A percentile compares a stretch with the other conserved stretches of the same genome.
These are phyloP conservation scores for Doris montereyensis DNA, from an alignment of 2,888 invertebrate species.

Conservation along the genomic window DNA sequence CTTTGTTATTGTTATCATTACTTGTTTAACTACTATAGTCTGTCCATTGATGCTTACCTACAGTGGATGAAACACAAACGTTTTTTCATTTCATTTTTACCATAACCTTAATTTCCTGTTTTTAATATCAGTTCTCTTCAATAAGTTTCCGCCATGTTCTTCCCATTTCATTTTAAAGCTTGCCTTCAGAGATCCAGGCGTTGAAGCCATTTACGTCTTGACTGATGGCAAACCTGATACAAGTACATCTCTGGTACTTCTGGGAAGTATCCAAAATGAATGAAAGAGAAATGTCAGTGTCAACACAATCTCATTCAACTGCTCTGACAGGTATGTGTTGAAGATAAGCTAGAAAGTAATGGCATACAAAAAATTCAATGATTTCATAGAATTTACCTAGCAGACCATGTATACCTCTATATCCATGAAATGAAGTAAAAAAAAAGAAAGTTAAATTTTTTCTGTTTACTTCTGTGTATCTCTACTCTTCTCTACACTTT, in stretches of 20 bases:
- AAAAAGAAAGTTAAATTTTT: too few relatives aligned
- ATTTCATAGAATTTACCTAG: too few relatives aligned
- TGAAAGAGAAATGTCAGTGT: slow-evolving; percentile 61
- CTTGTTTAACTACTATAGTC: too few relatives aligned
- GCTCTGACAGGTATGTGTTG: slow-evolving; percentile 66
- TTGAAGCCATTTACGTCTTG: slow-evolving; percentile 71
- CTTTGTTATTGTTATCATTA: too few relatives aligned
- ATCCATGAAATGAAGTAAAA: too few relatives aligned
- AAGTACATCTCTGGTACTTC: slow-evolving; percentile 70
- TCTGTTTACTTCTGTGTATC: background rate
- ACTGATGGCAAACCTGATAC: slow-evolving; percentile 74
- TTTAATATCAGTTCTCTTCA: background rate
- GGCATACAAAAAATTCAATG: too few relatives aligned
- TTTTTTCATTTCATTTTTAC: too few relatives aligned
- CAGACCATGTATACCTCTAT: too few relatives aligned
- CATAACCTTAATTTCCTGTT: too few relatives aligned
- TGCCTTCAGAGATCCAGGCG: slow-evolving; percentile 69
- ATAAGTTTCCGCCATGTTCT: background rate
- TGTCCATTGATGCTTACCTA: too few relatives aligned
- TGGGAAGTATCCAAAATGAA: slow-evolving; percentile 69
- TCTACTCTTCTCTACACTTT: background rate
- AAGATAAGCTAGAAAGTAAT: too few relatives aligned
- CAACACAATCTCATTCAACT: slow-evolving; percentile 73
- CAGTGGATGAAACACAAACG: too few relatives aligned
- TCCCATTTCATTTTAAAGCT: slow-evolving; percentile 53